Conservation (phyloP, 2,113 vertebrate species). For the Planiliza haematocheilus region DNA sequence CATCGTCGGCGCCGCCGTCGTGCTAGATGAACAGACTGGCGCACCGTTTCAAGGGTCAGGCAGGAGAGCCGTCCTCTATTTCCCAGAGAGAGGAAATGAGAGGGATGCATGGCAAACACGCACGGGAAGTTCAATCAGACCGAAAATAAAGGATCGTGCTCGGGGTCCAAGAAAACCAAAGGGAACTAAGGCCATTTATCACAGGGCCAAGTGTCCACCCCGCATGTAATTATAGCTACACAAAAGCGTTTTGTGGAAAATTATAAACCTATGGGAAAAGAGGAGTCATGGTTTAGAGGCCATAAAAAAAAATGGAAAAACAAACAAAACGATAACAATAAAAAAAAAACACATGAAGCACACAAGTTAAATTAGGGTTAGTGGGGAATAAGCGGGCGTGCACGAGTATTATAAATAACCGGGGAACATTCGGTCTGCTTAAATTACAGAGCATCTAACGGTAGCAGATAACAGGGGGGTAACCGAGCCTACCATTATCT, state of each 20-base stretch:
- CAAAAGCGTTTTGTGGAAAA: constrained; percentile 28
- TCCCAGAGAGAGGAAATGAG: constrained; percentile 61
- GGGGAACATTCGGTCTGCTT: constrained; percentile 32
- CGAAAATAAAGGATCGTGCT: constrained; percentile 50
- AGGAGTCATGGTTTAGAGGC: constrained; percentile 27
- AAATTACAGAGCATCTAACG: constrained; percentile 60
- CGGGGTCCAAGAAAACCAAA: constrained; percentile 51
- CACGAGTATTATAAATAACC: constrained; percentile 67
- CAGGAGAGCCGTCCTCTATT: constrained; percentile 53
- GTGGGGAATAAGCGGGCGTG: constrained; percentile 31
- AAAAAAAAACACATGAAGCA: constrained; percentile 35
- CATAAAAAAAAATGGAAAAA: constrained; percentile 27
- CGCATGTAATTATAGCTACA: constrained; percentile 60
- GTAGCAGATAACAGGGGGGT: constrained; percentile 39
- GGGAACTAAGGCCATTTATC: constrained; percentile 61
- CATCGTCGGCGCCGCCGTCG: background rate
- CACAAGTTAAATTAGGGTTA: constrained; percentile 62
- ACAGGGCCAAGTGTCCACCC: constrained; percentile 46
- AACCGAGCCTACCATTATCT: constrained; percentile 93
- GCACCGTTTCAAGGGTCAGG: constrained; percentile 73
- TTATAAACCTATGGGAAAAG: constrained; percentile 42
- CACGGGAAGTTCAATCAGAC: constrained; percentile 67
- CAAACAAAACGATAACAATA: background rate
- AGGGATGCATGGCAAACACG: constrained; percentile 57
- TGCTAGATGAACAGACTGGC: constrained; percentile 66